Base-by-base conservation (phyloP, 2,113 vertebrate genomes). In the Rhombomys opimus region DNA sequence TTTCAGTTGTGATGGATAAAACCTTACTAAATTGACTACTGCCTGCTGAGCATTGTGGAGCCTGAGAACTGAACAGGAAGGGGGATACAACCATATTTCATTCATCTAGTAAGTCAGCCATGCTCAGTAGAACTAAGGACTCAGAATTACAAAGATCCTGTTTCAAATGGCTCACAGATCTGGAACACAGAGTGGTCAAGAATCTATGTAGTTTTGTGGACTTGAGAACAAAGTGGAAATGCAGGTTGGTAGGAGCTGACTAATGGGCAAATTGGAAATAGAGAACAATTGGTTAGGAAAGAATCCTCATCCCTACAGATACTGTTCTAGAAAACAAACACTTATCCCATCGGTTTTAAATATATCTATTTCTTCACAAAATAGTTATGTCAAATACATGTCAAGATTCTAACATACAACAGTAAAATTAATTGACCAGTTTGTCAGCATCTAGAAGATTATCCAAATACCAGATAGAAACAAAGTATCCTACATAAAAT, bases 41-140 rank as follows among this genome's bases (percentile, higher is more conserved):
- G 97, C 98, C 98, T 98, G 98, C 98, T 99, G 98, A 98, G 98
- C 95, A 98, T 98, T 98, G 98, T 98, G 97, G 96, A 97, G 97
- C 92, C 94, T 97, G 98, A 98, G 97, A 98, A 97, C 97, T 85
- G 95, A 98, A 97, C 18, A 91, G 93, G 96, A 98, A 98, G 63
- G 96, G 17, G 0, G 96, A 97, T 96, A 92, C 96, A 97, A 94
- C 96, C 65, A 14, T 96, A 88, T 96, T 98, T 97, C 96, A 97
- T 96, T 98, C 94, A 94, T 12, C 30, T 35, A 0, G 27, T 41
- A 97, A 98, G 92, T 95, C 97, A 96, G 90, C 94, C 93, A 87
- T 96, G 94, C 89, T 96, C 94, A 90, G 87, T 67, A 95, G 87
- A 94, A 87, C 78, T 93, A 85, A 95, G 63, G 70, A 84, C 30